Base-by-base conservation (phyloP, 2,888 invertebrate genomes). In the Eupithecia subumbrata region DNA sequence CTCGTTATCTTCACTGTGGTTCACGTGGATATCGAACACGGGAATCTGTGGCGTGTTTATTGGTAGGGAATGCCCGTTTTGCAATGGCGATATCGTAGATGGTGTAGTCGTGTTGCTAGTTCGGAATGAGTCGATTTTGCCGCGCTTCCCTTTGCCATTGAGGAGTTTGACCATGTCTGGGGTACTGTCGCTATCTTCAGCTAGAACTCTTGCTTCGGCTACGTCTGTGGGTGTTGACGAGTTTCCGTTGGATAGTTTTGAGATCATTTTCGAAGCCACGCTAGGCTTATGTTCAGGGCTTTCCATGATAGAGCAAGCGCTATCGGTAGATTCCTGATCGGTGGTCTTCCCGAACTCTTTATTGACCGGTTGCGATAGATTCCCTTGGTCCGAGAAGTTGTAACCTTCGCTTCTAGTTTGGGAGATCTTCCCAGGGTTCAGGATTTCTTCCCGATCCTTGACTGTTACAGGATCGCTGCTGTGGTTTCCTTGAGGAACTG, bases 1-100 rank as follows among this genome's bases (percentile, higher is more conserved):
- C 72, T 95, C 95, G 72, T 92, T 90, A 48, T 95, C 94, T 74
- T 95, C 95, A 75, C 92, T 94, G 43, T 92, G 89, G 77, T 89
- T 91, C 0, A 94, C 85, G 76, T 95, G 94, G 43, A 95, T 87
- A 79, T 95, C 94, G 75, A 95, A 95, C 1, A 90, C 83, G 3
- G 95, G 95, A 74, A 91, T 84, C 76, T 92, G 93, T 5, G 92
- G 94, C 14, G 92, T 94, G 72, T 87, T 89, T 2, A 88, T 85
- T 4, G 92, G 94, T 74, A 93, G 80, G 0, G 92, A 91, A 78
- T 95, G 95, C 0, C 95, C 95, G 72, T 95, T 95, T 78, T 92
- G 92, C 70, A 95, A 82, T 0, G 95, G 95, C 0, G 95, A 95
- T 80, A 94, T 94, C 0, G 95, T 95, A 1, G 95, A 95, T 0